Percentiles rank a stretch among this genome's conserved stretches.
Conservation (phyloP, 2,113 vertebrate species). For the Indicator indicator region DNA sequence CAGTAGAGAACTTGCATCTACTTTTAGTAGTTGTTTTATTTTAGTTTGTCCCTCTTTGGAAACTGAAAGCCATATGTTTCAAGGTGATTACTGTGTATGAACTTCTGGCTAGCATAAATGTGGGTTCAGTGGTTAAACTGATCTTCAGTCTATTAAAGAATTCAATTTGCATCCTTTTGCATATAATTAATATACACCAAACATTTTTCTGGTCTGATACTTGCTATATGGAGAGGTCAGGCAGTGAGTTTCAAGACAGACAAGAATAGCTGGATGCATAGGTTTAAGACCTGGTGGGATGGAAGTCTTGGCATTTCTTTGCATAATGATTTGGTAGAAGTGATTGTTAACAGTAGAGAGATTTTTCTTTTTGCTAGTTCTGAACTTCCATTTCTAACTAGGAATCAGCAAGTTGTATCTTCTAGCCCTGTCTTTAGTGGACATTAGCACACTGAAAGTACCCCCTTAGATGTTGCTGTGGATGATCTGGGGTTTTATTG, state of each 20-base stretch:
- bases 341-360: neutral
- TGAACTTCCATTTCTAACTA: neutral
- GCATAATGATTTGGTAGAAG: neutral
- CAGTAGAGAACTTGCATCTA: neutral
- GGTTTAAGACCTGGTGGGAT: neutral
- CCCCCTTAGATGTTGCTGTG: neutral
- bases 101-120: neutral
- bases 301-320: neutral
- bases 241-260: neutral
- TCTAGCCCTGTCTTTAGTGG: neutral
- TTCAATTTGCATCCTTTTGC: neutral
- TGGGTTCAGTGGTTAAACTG: neutral
- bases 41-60: neutral
- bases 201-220: neutral
- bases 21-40: neutral
- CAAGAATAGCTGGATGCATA: neutral
- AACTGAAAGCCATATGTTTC: neutral
- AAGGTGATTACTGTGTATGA: neutral
- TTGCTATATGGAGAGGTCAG: neutral
- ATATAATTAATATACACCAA: neutral
- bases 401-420: neutral
- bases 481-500: neutral
- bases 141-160: neutral
- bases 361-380: neutral
- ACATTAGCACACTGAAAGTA: neutral